Conservation (phyloP, 2,888 invertebrate genomes). For the Acleris cristana region DNA sequence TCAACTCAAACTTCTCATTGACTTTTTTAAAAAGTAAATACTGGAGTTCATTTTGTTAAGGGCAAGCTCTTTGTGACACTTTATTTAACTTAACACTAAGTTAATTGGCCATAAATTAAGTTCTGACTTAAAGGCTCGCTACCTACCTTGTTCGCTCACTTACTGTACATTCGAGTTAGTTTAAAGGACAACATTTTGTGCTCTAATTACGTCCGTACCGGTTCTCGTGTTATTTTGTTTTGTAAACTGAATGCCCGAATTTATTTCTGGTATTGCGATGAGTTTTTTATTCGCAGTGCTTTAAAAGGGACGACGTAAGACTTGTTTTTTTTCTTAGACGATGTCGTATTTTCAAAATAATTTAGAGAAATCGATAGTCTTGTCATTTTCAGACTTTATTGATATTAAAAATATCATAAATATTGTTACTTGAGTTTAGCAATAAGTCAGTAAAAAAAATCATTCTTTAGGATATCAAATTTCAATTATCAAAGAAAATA, state of each 20-base stretch:
- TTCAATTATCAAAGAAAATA: too few species aligned
- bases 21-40: conserved; percentile 18
- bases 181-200: conserved; percentile 69
- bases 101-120: conserved; percentile 82
- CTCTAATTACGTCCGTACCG: conserved; percentile 62
- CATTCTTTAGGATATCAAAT: too few species aligned
- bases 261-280: background rate
- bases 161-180: conserved; percentile 59
- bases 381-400: too few species aligned
- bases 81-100: conserved; percentile 77
- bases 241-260: conserved; percentile 35
- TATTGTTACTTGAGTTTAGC: too few species aligned
- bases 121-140: conserved; percentile 72
- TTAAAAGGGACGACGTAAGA: background rate
- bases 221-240: conserved; percentile 43
- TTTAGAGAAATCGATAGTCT: too few species aligned
- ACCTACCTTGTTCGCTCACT: conserved; percentile 57
- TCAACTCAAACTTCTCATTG: background rate
- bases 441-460: too few species aligned
- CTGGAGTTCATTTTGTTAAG: conserved; percentile 50
- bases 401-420: too few species aligned
- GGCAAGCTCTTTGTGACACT: conserved; percentile 66
- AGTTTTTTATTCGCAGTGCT: background rate
- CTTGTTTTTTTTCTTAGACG: too few species aligned
- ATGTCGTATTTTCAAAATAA: too few species aligned